Conservation (phyloP, 2,113 vertebrate genomes). For the Callorhinus ursinus region DNA sequence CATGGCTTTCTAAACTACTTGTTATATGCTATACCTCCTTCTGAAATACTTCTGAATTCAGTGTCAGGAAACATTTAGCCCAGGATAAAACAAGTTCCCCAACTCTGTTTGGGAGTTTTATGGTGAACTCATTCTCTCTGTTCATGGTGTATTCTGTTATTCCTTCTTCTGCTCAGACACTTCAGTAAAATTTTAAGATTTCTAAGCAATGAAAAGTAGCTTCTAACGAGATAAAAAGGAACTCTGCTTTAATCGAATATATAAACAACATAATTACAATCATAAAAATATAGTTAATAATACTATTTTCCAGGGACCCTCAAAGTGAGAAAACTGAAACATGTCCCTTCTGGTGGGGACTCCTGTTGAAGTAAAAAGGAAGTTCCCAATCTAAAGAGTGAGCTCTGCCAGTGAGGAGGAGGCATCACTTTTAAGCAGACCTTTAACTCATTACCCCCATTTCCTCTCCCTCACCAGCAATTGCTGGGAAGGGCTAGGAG, state of each 20-base stretch:
- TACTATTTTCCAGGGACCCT: background rate
- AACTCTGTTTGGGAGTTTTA: background rate
- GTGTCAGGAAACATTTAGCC: background rate
- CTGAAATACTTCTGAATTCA: conserved; percentile 29
- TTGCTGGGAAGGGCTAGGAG: background rate
- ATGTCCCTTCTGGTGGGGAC: background rate
- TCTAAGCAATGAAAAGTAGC: conserved; percentile 16
- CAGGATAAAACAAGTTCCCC: background rate
- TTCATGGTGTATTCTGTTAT: background rate
- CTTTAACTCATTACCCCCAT: background rate
- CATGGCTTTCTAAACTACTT: background rate
- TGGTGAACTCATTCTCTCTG: background rate
- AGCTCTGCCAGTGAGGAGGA: background rate
- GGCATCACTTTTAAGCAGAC: background rate
- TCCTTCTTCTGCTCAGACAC: background rate
- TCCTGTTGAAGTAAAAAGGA: background rate
- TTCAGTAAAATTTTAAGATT: conserved; percentile 42
- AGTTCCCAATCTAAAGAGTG: background rate
- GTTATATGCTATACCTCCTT: background rate
- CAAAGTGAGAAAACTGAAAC: background rate
- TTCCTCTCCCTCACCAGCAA: background rate
- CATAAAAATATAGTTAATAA: background rate
- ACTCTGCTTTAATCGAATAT: background rate
- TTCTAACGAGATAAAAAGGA: background rate
- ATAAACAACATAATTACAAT: conserved; percentile 1